Evolutionary conservation across 30 jellyfish, hydroid and myxozoan species (phyloP), one percentile per base, ranked within the genome.

Genomic region (Pelagia noctiluca): DNA sequence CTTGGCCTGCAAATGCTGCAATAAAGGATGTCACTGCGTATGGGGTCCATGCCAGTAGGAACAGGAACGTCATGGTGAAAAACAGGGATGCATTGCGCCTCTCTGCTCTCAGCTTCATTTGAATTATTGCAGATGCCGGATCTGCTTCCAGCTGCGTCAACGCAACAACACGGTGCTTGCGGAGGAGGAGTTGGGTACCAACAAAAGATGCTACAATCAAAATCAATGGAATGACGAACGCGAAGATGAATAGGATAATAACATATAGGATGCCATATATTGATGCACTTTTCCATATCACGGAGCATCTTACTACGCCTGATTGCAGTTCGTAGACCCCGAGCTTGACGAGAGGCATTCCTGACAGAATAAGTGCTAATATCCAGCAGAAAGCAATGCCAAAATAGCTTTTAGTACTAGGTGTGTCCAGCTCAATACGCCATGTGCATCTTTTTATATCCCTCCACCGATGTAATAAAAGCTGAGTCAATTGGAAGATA

Each of bases 11-110:
- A 38, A 74, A 85, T 3, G 88, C 78, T 4, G 49, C 30, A 8
- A 63, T 2, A 21, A 85, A 72, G 7, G 83, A 50, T 18, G 74
- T 25, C 22, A 71, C 61, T 10, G 89, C 88, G 46, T 85, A 85
- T 24, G 95, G 95, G 24, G 83, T 12, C 95, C 95, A 85, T 0
- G 95, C 82, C 24, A 74, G 12, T 38, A 64, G 1, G 47, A 85
- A 85, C 23, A 75, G 85, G 11, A 63, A 30, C 34, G 86, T 75
- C 89, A 85, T 61, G 2, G 84, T 63, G 66, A 64, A 72, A 50
- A 65, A 74, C 86, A 64, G 73, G 3, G 37, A 38, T 12, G 78
- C 50, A 31, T 53, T 46, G 5, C 88, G 88, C 18, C 78, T 46
- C 84, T 85, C 95, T 2, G 95, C 95, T 38, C 37, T 74, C 69